A percentile compares a stretch with the other conserved stretches of the same genome.
Conservation (phyloP, 2,888 invertebrate genomes). For the Elmis aenea region DNA sequence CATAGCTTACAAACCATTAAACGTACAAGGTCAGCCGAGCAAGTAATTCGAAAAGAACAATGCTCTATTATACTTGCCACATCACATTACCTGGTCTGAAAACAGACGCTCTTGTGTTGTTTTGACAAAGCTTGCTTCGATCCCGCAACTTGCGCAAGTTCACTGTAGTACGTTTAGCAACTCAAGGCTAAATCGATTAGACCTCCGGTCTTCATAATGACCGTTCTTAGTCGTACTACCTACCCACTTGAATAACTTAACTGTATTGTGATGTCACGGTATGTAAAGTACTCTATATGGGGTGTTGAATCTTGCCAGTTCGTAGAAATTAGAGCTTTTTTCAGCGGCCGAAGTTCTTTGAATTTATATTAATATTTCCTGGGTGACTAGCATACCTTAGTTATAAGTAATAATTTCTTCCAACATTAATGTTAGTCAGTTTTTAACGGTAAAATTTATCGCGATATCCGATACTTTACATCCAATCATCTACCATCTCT, state of each 20-base stretch:
- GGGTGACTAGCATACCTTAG: too few relatives aligned
- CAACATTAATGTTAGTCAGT: too few relatives aligned
- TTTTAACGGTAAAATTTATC: too few relatives aligned
- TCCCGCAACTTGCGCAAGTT: constrained; percentile 16
- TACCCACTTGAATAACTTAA: constrained; percentile 17
- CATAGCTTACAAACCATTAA: constrained; percentile 18
- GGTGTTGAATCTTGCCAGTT: constrained; percentile 3
- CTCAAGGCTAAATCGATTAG: constrained; percentile 16
- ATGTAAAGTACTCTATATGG: constrained; percentile 7
- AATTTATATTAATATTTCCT: too few relatives aligned
- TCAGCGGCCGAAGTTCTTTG: too few relatives aligned
- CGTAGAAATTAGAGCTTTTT: neutral
- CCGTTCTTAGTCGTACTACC: constrained; percentile 15
- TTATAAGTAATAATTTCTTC: too few relatives aligned
- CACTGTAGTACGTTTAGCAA: constrained; percentile 8
- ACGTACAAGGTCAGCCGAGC: constrained; percentile 32
- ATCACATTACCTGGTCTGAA: constrained; percentile 23
- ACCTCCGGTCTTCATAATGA: constrained; percentile 13
- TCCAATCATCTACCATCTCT: too few relatives aligned
- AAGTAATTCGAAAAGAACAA: constrained; percentile 35
- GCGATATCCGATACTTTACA: too few relatives aligned
- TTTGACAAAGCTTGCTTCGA: constrained; percentile 15
- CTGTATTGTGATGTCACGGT: constrained; percentile 18
- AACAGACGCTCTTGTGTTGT: constrained; percentile 15
- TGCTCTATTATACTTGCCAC: constrained; percentile 33